These are phyloP conservation scores for Potamarius usumacintae DNA, from an alignment of 2,113 vertebrate genomes.

Conservation along the genomic window DNA sequence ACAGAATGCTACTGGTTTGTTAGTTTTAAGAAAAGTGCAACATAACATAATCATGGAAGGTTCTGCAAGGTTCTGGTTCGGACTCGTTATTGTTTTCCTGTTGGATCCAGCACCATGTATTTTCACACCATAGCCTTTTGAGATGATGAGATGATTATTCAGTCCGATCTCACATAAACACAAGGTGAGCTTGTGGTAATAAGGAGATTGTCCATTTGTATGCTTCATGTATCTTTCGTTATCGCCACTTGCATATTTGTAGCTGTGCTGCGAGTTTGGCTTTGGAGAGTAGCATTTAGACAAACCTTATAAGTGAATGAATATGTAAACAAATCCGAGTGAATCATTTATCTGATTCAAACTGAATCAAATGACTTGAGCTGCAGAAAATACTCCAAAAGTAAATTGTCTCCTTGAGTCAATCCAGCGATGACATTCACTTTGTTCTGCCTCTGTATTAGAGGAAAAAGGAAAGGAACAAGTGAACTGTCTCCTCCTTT, in stretches of 20 bases:
- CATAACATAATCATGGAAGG: background rate
- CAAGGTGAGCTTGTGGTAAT: background rate
- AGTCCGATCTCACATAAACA: background rate
- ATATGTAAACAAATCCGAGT: background rate
- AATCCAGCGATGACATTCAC: background rate
- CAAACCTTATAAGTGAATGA: background rate
- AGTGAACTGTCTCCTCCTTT: constrained; percentile 9
- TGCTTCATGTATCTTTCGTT: background rate
- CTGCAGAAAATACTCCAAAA: background rate
- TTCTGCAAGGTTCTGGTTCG: background rate
- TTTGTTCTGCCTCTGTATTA: background rate
- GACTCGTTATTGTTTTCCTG: background rate
- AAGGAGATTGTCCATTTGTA: background rate
- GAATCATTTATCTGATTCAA: background rate
- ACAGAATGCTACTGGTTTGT: background rate
- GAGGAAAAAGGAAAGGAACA: background rate
- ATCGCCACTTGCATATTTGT: background rate
- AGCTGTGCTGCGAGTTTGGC: background rate
- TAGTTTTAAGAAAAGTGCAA: background rate
- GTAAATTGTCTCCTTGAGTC: background rate
- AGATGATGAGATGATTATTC: no score
- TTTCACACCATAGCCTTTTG: no score
- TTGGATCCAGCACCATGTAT: background rate
- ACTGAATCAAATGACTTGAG: background rate
- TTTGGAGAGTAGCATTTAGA: background rate